Percentiles rank a stretch among this genome's conserved stretches.
These are phyloP conservation scores for Pocillopora damicornis DNA, from an alignment of 64 coral and sea anemone genomes.

Conservation along the genomic window DNA sequence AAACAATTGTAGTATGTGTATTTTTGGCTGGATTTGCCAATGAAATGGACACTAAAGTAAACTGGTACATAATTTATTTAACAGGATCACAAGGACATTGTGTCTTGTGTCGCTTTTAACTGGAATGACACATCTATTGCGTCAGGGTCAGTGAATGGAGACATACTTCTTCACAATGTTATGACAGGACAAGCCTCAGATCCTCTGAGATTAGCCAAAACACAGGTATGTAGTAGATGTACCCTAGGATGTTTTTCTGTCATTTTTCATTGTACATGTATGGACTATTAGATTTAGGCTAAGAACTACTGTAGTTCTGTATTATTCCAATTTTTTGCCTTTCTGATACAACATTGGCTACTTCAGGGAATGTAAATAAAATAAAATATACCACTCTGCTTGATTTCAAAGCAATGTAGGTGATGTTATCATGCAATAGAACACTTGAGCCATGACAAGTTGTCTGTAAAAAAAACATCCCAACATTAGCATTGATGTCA, in stretches of 20 bases:
- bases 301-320: too few relatives aligned
- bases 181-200: slow-evolving; percentile 77
- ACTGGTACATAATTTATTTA: neutral
- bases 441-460: too few relatives aligned
- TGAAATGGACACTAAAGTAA: neutral
- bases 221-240: slow-evolving; percentile 56
- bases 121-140: slow-evolving; percentile 96
- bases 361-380: too few relatives aligned
- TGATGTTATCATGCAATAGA: too few relatives aligned
- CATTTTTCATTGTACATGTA: too few relatives aligned
- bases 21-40: neutral
- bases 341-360: too few relatives aligned
- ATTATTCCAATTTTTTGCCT: too few relatives aligned
- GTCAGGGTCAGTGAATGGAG: slow-evolving; percentile 80
- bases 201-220: slow-evolving; percentile 78
- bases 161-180: slow-evolving; percentile 97
- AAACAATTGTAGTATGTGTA: neutral
- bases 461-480: too few relatives aligned
- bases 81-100: slow-evolving; percentile 79
- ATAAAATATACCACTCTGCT: too few relatives aligned
- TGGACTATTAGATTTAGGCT: too few relatives aligned
- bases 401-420: too few relatives aligned
- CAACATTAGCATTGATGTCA: too few relatives aligned
- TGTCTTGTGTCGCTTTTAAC: slow-evolving; percentile 90
- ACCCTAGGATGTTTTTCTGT: neutral